A percentile compares a stretch with the other conserved stretches of the same genome.
phyloP scores from a whole-genome alignment of 1,140 invertebrate genomes.

The Camponotus pennsylvanicus region DNA sequence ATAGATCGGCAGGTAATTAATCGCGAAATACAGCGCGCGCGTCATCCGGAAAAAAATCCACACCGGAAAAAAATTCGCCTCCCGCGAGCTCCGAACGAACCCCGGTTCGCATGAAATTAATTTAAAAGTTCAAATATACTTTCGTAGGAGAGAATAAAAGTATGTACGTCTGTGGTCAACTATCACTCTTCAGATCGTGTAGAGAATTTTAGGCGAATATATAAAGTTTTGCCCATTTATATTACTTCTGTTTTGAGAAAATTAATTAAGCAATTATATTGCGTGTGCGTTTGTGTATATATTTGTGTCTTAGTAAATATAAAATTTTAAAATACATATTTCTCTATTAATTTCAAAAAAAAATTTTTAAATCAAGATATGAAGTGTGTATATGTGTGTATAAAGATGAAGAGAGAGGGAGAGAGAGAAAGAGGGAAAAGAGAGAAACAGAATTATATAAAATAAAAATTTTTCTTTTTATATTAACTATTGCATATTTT shows the following conservation, averaged over 20 bases:
- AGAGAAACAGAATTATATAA: too few species aligned
- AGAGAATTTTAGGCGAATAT: not conserved
- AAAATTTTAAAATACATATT: not conserved
- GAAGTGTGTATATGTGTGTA: too few species aligned
- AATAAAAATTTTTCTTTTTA: too few species aligned
- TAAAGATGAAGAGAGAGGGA: too few species aligned
- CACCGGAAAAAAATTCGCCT: conserved; percentile 40
- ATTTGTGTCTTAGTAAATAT: too few species aligned
- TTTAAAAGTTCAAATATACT: conserved; percentile 62
- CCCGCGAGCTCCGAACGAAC: conserved; percentile 10
- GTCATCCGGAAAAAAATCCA: conserved; percentile 56
- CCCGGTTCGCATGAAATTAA: conserved; percentile 51
- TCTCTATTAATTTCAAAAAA: not conserved
- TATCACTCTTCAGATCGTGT: conserved; percentile 33
- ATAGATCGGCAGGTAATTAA: conserved; percentile 78
- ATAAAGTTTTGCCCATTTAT: conserved; percentile 2
- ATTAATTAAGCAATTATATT: not conserved
- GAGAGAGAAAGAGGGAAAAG: too few species aligned
- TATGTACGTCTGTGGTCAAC: conserved; percentile 27
- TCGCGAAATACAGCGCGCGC: conserved; percentile 74
- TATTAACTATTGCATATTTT: not conserved
- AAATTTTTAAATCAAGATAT: not conserved
- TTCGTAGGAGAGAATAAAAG: conserved; percentile 29
- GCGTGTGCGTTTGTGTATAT: too few species aligned
- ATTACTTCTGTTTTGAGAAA: not conserved